These are phyloP conservation scores for Lithophane socia DNA, from an alignment of 2,888 invertebrate species.

Conservation along the genomic window DNA sequence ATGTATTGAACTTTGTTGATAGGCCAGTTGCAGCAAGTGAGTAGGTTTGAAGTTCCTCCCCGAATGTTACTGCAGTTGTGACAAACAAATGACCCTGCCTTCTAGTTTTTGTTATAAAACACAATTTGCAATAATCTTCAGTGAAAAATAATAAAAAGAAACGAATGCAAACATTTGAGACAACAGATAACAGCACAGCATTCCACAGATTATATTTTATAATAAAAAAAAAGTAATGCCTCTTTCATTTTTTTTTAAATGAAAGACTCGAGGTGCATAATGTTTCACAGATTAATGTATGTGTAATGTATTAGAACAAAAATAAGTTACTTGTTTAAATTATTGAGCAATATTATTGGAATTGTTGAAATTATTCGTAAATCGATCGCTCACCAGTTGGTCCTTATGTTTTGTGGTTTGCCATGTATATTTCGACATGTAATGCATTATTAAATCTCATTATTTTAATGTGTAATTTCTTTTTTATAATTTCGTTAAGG, in stretches of 20 bases:
- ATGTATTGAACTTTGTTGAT: constrained; percentile 39
- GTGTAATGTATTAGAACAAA: constrained; percentile 64
- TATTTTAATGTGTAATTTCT: constrained; percentile 72
- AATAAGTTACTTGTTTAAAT: constrained; percentile 61
- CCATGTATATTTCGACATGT: constrained; percentile 66
- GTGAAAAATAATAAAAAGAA: constrained; percentile 63
- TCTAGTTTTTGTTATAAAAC: constrained; percentile 60
- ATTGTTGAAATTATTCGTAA: constrained; percentile 74
- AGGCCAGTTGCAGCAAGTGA: constrained; percentile 65
- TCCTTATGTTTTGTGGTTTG: constrained; percentile 66
- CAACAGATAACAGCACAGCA: constrained; percentile 77
- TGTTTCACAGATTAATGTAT: constrained; percentile 53
- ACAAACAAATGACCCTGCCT: constrained; percentile 62
- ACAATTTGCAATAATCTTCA: constrained; percentile 76
- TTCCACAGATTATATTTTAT: constrained; percentile 83
- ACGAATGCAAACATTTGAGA: constrained; percentile 61
- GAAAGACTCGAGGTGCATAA: constrained; percentile 64
- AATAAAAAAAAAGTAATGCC: constrained; percentile 62
- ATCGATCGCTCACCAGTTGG: constrained; percentile 46
- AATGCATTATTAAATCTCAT: constrained; percentile 74
- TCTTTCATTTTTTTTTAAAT: constrained; percentile 69
- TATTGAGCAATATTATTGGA: constrained; percentile 80
- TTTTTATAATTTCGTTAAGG: constrained; percentile 69
- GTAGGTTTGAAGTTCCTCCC: constrained; percentile 66
- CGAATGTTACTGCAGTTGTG: constrained; percentile 77